Conservation (phyloP, 2,113 vertebrate genomes). For the Indri indri region DNA sequence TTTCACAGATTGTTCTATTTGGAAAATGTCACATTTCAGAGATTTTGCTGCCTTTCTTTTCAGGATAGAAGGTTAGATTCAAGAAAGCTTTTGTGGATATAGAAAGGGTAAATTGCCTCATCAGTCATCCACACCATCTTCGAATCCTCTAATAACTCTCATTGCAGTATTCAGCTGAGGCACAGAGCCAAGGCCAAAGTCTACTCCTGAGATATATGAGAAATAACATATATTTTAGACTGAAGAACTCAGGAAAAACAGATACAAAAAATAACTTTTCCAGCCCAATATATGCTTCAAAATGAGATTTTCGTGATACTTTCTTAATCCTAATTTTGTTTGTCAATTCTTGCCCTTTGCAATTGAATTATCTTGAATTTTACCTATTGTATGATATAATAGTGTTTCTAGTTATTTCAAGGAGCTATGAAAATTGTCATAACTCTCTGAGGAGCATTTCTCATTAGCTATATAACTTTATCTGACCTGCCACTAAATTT, state of each 20-base stretch:
- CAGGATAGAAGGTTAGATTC: background rate
- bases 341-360: background rate
- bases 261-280: background rate
- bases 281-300: background rate
- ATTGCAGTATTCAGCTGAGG: background rate
- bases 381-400: background rate
- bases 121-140: conserved; percentile 12
- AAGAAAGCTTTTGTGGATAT: background rate
- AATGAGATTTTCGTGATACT: background rate
- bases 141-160: background rate
- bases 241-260: background rate
- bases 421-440: background rate
- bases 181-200: background rate
- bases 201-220: background rate
- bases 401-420: background rate
- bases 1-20: conserved; percentile 43
- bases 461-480: background rate
- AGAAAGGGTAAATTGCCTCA: conserved; percentile 32
- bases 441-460: background rate
- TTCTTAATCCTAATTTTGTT: background rate
- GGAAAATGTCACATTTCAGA: conserved; percentile 52
- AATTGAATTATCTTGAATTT: background rate
- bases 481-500: background rate
- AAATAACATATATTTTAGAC: background rate
- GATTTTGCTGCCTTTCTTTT: conserved; percentile 8